These are phyloP conservation scores for Oxygymnocypris stewartii DNA, from an alignment of 2,113 vertebrate species.

Conservation along the genomic window DNA sequence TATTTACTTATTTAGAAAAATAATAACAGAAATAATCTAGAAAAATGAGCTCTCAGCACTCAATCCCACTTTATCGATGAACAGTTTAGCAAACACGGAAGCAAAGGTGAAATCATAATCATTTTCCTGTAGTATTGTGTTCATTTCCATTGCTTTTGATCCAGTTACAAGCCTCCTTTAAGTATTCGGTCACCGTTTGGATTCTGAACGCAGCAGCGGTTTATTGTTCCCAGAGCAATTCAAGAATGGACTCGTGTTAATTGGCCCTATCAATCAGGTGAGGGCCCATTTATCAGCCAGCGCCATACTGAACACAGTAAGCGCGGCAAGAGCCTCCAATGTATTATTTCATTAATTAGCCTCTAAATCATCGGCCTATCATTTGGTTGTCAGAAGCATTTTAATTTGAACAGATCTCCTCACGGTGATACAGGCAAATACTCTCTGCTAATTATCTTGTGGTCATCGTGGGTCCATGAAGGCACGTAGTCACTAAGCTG, in stretches of 20 bases:
- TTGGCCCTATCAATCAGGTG: constrained; percentile 47
- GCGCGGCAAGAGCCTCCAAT: neutral
- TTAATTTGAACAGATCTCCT: constrained; percentile 21
- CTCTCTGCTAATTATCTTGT: neutral
- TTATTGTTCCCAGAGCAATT: constrained; percentile 17
- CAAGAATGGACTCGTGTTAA: neutral
- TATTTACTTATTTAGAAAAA: neutral
- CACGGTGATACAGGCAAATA: constrained; percentile 2
- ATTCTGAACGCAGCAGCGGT: neutral
- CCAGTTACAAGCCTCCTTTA: neutral
- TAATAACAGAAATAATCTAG: neutral
- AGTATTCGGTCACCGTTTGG: neutral
- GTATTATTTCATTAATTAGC: constrained; percentile 50
- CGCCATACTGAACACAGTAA: constrained; percentile 37
- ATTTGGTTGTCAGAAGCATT: constrained; percentile 44
- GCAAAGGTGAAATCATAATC: neutral
- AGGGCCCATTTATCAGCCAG: constrained; percentile 27
- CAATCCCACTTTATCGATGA: neutral
- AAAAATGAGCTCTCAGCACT: neutral
- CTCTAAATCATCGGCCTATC: constrained; percentile 39
- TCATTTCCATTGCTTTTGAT: constrained; percentile 7
- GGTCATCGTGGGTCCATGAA: neutral
- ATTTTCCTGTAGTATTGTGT: neutral
- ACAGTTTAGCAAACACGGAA: neutral
- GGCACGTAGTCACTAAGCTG: constrained; percentile 13